These are phyloP conservation scores for Isurus oxyrinchus DNA, from an alignment of 2,113 vertebrate species.

Conservation along the genomic window DNA sequence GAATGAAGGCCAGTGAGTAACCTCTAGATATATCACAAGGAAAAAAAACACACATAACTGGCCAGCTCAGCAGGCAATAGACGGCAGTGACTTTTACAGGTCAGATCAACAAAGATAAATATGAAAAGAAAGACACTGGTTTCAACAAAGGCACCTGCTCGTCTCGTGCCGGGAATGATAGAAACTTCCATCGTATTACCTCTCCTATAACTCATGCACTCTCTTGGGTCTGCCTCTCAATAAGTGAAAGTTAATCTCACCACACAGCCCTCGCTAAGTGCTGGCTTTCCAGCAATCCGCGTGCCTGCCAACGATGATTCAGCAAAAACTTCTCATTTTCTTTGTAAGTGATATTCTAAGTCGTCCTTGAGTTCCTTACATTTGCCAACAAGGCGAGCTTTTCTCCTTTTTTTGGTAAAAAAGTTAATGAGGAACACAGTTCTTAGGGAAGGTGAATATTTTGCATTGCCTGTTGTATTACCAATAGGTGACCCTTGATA, in stretches of 20 bases:
- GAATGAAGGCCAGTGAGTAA: neutral
- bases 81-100: slow-evolving; percentile 19
- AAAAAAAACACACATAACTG: neutral
- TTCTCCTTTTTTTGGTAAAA: neutral
- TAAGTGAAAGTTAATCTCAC: slow-evolving; percentile 24
- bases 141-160: slow-evolving; percentile 20
- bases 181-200: neutral
- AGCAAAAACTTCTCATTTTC: neutral
- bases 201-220: slow-evolving; percentile 8
- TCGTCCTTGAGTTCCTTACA: neutral
- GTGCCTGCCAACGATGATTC: neutral
- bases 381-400: neutral
- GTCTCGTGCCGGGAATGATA: slow-evolving; percentile 7
- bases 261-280: slow-evolving; percentile 10
- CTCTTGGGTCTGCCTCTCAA: slow-evolving; percentile 3
- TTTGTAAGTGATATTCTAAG: neutral
- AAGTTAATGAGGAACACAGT: neutral
- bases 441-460: neutral
- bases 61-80: slow-evolving; percentile 17
- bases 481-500: neutral
- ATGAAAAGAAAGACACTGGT: slow-evolving; percentile 21
- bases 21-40: slow-evolving; percentile 20
- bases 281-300: slow-evolving; percentile 18
- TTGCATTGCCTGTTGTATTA: neutral
- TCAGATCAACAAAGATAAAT: slow-evolving; percentile 3